Evolutionary conservation across 2,888 invertebrate genomes (phyloP), one percentile per base, ranked within the genome.

Genomic region (Diabrotica balteata): DNA sequence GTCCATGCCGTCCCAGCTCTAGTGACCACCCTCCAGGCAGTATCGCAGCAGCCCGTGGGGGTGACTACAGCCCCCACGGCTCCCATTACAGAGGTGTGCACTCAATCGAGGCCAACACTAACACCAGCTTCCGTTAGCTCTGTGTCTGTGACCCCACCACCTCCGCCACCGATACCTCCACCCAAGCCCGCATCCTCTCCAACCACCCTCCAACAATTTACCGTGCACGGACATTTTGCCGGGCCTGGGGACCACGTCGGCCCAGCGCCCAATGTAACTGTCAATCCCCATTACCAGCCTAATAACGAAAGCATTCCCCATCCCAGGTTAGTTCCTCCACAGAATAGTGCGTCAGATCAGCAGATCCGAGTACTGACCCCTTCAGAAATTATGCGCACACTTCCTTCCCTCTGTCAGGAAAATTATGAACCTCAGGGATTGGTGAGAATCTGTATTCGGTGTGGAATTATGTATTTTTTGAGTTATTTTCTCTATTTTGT

Each of bases 331-430:
- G 68, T 70, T 63, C 66, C 66, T 55, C 55, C 44, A 10, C 60
- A 63, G 57, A 67, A 55, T 66, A 69, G 59, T 58, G 83, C 87
- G 76, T 86, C 87, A 79, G 93, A 93, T 87, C 93, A 93, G 86
- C 93, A 93, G 87, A 93, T 93, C 86, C 90, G 93, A 85, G 93
- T 93, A 86, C 89, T 94, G 85, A 94, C 94, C 81, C 93, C 94
- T 81, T 93, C 93, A 80, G 93, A 94, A 90, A 93, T 94, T 86
- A 93, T 93, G 93, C 91, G 93, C 89, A 93, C 93, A 84, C 90
- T 93, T 87, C 93, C 94, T 85, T 92, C 92, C 85, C 90, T 93
- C 86, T 90, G 90, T 86, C 90, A 89, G 87, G 88, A 89, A 87
- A 88, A 87, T 84, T 89, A 88, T 86, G 89, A 89, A 84, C 85